Conservation (phyloP, 2,113 vertebrate genomes). For the Microcebus lehilahytsara region DNA sequence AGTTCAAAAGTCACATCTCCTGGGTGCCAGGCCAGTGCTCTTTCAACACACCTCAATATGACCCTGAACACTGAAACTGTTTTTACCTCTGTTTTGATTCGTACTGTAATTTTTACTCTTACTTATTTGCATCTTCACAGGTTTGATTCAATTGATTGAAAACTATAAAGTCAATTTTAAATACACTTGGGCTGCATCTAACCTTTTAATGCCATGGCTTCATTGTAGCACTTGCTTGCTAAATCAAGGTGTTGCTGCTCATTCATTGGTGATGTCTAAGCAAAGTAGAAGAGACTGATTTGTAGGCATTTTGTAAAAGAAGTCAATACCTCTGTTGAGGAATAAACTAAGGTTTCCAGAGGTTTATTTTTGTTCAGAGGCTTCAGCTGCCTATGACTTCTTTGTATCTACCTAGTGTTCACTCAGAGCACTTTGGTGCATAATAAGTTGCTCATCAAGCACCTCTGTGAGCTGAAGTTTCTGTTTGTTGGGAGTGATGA, state of each 20-base stretch:
- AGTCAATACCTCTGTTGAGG: not conserved
- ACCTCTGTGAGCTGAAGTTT: constrained; percentile 1
- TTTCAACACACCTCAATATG: not conserved
- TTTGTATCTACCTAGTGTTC: not conserved
- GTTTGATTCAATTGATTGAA: not conserved
- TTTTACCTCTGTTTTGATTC: not conserved
- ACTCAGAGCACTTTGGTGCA: not conserved
- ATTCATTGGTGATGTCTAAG: not conserved
- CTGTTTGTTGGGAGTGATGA: not conserved
- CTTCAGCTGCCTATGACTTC: not conserved
- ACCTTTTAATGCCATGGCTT: not conserved
- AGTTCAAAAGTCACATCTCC: not conserved
- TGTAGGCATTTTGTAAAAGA: not conserved
- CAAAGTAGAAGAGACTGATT: not conserved
- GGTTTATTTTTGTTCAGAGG: not conserved
- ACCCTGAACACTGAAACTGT: not conserved
- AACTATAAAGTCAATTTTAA: not conserved
- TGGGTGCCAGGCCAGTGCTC: not conserved
- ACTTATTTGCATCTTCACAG: not conserved
- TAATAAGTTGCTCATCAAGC: not conserved
- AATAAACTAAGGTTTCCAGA: not conserved
- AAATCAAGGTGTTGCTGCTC: not conserved
- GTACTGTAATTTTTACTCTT: not conserved
- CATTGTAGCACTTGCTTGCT: not conserved
- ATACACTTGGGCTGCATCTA: not conserved